Evolutionary conservation across 2,797 vertebrate genomes (phyloP), one percentile per base, ranked within the genome.

Genomic region (Eidolon dupreanum): DNA sequence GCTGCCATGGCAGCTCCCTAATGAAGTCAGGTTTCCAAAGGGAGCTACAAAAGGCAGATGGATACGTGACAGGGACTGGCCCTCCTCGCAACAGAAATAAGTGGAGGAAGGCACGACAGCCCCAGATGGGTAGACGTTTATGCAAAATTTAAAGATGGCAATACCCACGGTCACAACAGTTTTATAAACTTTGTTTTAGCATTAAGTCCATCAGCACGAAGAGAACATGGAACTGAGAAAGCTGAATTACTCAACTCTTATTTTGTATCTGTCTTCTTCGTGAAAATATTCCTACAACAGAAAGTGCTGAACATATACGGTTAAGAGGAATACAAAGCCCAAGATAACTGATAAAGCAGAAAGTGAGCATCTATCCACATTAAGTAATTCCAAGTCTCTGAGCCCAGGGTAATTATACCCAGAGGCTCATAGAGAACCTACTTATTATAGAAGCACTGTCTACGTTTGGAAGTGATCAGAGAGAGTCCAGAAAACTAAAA

Each of bases 401-500:
- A 26, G 66, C 31, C n/a, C 17, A 83, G 65, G 46, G n/a, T 73
- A 81, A 93, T 73, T 19, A 88, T 6, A 63, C 28, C 49, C 73
- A 22, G 41, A 87, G 84, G 77, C 53, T 59, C 83, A 73, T 1
- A 28, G 90, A 65, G 53, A 93, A 83, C 12, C 71, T 83, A 73
- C 51, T 93, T 55, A 91, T 93, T 79, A 93, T 1, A 79, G 49
- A 79, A 63, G n/a, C 17, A 49, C 0, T 68, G 63, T 74, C 63
- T 84, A 17, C 53, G 55, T 86, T 82, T 86, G 12, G 73, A 28
- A 95, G 53, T 93, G 24, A 57, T 31, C n/a, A 38, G 49, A 82
- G 75, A 78, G 75, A 88, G 77, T 88, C 86, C 68, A 82, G 66
- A 88, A 96, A 93, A 92, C 0, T 36, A 33, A 79, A 66, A 57